These are phyloP conservation scores for Loriculus beryllinus DNA, from an alignment of 2,797 vertebrate genomes.

Conservation along the genomic window DNA sequence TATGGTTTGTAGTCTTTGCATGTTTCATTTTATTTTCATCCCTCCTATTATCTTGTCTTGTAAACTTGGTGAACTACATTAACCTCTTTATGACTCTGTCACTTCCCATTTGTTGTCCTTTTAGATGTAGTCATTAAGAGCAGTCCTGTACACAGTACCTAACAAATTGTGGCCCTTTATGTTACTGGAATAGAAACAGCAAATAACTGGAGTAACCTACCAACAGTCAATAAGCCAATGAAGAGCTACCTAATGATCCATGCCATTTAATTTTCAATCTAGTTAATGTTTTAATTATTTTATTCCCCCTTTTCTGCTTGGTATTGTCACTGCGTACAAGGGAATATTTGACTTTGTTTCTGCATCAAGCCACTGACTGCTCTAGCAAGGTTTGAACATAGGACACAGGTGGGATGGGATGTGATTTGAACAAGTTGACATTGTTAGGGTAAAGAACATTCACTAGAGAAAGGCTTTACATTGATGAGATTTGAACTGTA, in stretches of 20 bases:
- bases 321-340: not conserved
- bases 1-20: not conserved
- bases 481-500: not conserved
- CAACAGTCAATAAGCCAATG: conserved; percentile 13
- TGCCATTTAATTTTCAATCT: conserved; percentile 51
- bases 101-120: conserved; percentile 27
- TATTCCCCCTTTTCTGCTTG: conserved; percentile 7
- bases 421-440: not conserved
- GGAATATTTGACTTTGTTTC: not conserved
- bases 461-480: not conserved
- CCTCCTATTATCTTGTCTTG: conserved; percentile 9
- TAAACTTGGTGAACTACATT: conserved; percentile 51
- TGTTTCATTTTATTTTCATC: conserved; percentile 13
- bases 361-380: not conserved
- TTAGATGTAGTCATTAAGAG: conserved; percentile 9
- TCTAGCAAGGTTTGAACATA: not conserved
- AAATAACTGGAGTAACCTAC: conserved; percentile 42
- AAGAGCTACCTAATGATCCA: conserved; percentile 21
- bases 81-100: conserved; percentile 44
- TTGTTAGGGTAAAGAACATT: not conserved
- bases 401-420: not conserved
- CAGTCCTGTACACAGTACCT: not conserved
- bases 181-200: not conserved
- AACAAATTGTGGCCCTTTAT: not conserved
- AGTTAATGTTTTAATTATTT: conserved; percentile 57